A percentile compares a stretch with the other conserved stretches of the same genome.
Evolutionary conservation across 1,140 invertebrate species (phyloP).

Genomic region (Psix sp.): DNA sequence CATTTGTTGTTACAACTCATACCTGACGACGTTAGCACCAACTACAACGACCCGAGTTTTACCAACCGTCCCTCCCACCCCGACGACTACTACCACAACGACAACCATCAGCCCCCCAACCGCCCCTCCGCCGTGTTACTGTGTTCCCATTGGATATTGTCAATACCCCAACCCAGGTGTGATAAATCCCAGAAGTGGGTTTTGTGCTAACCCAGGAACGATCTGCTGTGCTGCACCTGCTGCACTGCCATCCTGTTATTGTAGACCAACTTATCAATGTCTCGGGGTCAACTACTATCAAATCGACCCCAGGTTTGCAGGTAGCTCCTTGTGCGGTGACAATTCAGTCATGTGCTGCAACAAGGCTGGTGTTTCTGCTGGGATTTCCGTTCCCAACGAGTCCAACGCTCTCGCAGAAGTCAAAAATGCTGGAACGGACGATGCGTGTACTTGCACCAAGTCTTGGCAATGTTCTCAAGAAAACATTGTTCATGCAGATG

Average conservation of each 20-base stretch:
- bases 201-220: constrained; percentile 9
- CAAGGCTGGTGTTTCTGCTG: constrained; percentile 13
- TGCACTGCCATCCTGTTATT: constrained; percentile 27
- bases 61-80: constrained; percentile 35
- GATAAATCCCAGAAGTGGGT: constrained; percentile 65
- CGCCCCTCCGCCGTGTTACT: constrained; percentile 62
- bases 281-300: constrained; percentile 14
- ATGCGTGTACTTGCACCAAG: constrained; percentile 67
- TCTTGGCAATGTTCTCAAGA: constrained; percentile 56
- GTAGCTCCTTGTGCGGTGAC: constrained; percentile 12
- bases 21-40: constrained; percentile 22
- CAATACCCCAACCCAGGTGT: constrained; percentile 39
- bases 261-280: constrained; percentile 36
- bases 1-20: constrained; percentile 64
- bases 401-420: constrained; percentile 11
- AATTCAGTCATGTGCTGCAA: constrained; percentile 58
- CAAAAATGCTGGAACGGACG: constrained; percentile 59
- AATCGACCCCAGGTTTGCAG: constrained; percentile 37
- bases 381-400: background rate
- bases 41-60: constrained; percentile 27
- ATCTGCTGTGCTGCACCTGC: constrained; percentile 23
- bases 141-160: constrained; percentile 75
- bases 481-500: constrained; percentile 57
- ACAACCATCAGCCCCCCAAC: constrained; percentile 35
- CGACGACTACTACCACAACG: constrained; percentile 30